These are phyloP conservation scores for Bettongia penicillata DNA, from an alignment of 2,113 vertebrate species.

Conservation along the genomic window DNA sequence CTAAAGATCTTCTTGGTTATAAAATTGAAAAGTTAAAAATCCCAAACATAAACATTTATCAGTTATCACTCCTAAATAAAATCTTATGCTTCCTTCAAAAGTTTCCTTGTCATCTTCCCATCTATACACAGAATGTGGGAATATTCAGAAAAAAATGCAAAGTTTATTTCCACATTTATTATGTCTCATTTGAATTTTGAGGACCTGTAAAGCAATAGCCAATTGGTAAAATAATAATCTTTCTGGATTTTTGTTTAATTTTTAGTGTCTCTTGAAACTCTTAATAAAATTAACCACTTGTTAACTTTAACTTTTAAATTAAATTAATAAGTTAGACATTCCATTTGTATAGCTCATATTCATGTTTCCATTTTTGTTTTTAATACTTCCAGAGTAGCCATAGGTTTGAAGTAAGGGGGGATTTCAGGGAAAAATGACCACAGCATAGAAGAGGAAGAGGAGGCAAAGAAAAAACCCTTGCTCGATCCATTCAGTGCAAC, in stretches of 20 bases:
- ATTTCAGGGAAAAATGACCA: neutral
- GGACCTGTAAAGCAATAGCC: neutral
- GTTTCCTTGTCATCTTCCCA: neutral
- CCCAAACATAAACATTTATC: neutral
- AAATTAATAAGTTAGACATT: neutral
- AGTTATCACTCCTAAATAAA: neutral
- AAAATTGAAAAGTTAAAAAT: neutral
- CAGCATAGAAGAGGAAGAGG: neutral
- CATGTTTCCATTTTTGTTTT: neutral
- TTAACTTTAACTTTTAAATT: neutral
- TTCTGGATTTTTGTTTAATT: neutral
- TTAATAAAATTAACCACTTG: neutral
- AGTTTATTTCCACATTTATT: neutral
- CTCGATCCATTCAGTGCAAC: neutral
- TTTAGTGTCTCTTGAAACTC: neutral
- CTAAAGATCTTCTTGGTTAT: neutral
- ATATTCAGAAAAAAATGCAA: neutral
- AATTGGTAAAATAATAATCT: neutral
- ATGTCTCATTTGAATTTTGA: neutral
- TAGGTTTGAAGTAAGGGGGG: constrained; percentile 13
- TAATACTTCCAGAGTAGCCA: neutral
- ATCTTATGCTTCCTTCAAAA: neutral
- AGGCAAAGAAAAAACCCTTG: neutral
- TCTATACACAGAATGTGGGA: neutral
- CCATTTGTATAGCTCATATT: neutral